Evolutionary conservation across 2,888 invertebrate species (phyloP).

Genomic region (Cerastoderma edule): DNA sequence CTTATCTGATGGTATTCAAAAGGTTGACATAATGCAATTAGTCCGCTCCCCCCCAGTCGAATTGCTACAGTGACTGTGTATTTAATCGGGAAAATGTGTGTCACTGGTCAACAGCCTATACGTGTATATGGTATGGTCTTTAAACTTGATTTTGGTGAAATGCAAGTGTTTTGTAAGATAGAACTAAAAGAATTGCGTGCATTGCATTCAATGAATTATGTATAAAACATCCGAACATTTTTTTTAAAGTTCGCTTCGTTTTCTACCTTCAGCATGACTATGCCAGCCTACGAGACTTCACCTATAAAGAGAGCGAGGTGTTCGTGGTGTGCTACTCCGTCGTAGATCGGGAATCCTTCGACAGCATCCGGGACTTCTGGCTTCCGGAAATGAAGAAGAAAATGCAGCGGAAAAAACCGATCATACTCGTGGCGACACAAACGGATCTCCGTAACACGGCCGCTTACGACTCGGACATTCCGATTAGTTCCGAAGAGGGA

Average conservation of each 20-base stretch:
- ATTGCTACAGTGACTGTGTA: too few species aligned
- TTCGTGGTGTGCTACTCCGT: constrained; percentile 74
- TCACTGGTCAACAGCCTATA: too few species aligned
- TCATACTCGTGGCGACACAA: constrained; percentile 74
- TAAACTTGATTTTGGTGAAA: too few species aligned
- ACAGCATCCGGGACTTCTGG: constrained; percentile 71
- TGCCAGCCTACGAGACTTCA: constrained; percentile 70
- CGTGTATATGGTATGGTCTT: too few species aligned
- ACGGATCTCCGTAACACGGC: constrained; percentile 68
- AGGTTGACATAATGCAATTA: too few species aligned
- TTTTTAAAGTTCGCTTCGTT: constrained; percentile 15
- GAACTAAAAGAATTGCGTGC: too few species aligned
- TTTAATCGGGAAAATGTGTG: too few species aligned
- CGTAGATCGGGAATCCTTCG: constrained; percentile 72
- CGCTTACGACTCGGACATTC: constrained; percentile 61
- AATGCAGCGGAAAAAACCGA: constrained; percentile 67
- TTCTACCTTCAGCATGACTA: constrained; percentile 70
- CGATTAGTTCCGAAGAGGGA: constrained; percentile 69
- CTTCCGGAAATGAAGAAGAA: constrained; percentile 72
- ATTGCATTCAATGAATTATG: too few species aligned
- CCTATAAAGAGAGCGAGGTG: constrained; percentile 75
- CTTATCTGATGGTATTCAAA: too few species aligned
- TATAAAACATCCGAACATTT: too few species aligned
- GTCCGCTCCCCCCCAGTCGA: too few species aligned
- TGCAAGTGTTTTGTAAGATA: too few species aligned